Percentiles rank a stretch among this genome's conserved stretches.
Conservation (phyloP, 2,797 vertebrate genomes). For the Anniella stebbinsi region DNA sequence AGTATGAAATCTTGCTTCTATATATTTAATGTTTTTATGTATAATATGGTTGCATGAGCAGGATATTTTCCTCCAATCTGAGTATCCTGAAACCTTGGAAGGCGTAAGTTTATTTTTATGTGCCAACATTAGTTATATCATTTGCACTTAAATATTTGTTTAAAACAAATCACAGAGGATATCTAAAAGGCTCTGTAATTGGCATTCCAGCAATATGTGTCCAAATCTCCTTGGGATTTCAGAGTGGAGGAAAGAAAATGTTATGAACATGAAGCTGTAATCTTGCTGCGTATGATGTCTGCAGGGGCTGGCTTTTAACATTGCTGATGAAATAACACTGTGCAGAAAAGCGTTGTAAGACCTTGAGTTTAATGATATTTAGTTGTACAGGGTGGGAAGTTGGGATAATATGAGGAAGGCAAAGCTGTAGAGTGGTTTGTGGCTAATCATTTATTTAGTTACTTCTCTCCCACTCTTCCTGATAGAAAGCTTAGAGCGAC, state of each 20-base stretch:
- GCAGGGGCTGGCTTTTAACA: background rate
- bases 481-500: background rate
- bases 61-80: conserved; percentile 17
- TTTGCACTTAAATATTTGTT: conserved; percentile 43
- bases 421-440: background rate
- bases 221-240: background rate
- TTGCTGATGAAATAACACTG: background rate
- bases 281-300: conserved; percentile 14
- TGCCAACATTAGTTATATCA: conserved; percentile 46
- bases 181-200: conserved; percentile 7
- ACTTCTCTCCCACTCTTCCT: background rate
- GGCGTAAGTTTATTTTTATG: conserved; percentile 26
- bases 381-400: background rate
- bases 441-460: background rate
- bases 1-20: background rate
- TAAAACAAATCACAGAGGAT: conserved; percentile 41
- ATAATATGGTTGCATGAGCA: accelerated
- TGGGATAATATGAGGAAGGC: conserved; percentile 1
- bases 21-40: conserved; percentile 16
- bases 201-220: background rate
- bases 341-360: accelerated
- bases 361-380: conserved; percentile 19
- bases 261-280: background rate
- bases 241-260: conserved; percentile 25
- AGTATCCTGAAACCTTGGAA: conserved; percentile 27